Evolutionary conservation across 2,888 invertebrate genomes (phyloP).

Genomic region (Catotricha subobsoleta): DNA sequence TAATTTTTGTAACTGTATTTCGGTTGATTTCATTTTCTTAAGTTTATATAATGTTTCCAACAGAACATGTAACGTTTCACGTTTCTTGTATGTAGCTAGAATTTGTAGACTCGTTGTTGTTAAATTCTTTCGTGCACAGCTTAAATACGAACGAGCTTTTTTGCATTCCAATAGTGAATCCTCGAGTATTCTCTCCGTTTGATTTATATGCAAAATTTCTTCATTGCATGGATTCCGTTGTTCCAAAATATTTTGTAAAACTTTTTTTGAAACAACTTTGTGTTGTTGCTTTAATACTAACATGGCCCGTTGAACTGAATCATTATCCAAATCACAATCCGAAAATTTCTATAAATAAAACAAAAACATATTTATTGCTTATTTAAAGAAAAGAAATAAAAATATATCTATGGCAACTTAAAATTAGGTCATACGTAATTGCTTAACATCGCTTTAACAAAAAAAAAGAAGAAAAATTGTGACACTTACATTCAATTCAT

Average conservation of each 20-base stretch:
- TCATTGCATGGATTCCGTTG: conserved; percentile 74
- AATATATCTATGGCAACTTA: too few relatives aligned
- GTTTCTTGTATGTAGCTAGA: conserved; percentile 75
- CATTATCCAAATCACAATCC: conserved; percentile 21
- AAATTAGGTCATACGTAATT: too few relatives aligned
- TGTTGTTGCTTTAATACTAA: conserved; percentile 25
- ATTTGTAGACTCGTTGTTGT: conserved; percentile 75
- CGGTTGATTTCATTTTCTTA: conserved; percentile 69
- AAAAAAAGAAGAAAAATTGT: too few relatives aligned
- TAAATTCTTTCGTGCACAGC: conserved; percentile 61
- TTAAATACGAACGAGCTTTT: conserved; percentile 51
- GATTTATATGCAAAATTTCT: conserved; percentile 62
- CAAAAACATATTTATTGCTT: not conserved
- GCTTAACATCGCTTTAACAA: too few relatives aligned
- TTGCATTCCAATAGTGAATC: conserved; percentile 53
- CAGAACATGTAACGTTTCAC: conserved; percentile 64
- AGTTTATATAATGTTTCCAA: conserved; percentile 63
- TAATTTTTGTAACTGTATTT: conserved; percentile 63
- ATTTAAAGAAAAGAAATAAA: not conserved
- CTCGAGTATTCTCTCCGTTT: conserved; percentile 47
- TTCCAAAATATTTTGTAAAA: conserved; percentile 79
- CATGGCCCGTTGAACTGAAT: conserved; percentile 23
- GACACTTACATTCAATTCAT: conserved; percentile 23
- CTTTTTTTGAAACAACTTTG: conserved; percentile 77
- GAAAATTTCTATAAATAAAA: conserved; percentile 14